Conservation (phyloP, 2,113 vertebrate species). For the Paradoxurus hermaphroditus region DNA sequence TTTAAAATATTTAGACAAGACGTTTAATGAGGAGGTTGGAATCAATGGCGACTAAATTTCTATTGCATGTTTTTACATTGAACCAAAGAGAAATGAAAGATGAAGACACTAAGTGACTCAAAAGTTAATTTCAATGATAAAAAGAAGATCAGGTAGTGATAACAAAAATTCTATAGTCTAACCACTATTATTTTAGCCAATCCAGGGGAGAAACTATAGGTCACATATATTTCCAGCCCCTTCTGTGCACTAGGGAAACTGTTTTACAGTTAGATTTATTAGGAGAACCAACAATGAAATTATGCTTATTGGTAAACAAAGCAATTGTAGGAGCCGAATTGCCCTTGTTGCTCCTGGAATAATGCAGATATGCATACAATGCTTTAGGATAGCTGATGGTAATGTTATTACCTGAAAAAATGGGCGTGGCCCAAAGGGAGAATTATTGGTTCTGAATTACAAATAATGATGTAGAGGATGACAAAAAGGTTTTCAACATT, state of each 20-base stretch:
- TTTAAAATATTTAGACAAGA: neutral
- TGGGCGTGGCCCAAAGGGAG: neutral
- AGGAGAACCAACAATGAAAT: neutral
- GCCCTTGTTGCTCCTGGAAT: neutral
- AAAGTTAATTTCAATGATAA: neutral
- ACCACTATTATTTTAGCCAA: neutral
- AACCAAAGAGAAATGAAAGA: neutral
- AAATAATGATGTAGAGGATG: neutral
- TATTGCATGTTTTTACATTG: neutral
- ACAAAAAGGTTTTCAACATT: neutral
- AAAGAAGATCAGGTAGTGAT: neutral
- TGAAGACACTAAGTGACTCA: neutral
- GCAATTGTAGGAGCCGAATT: too few species aligned
- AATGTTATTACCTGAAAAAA: neutral
- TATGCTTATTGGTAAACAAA: neutral
- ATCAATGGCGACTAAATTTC: neutral
- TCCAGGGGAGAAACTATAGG: neutral
- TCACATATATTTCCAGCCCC: neutral
- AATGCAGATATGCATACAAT: neutral
- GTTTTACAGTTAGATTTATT: neutral
- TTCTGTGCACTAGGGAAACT: neutral
- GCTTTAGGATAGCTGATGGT: neutral
- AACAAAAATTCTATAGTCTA: neutral
- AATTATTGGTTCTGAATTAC: neutral
- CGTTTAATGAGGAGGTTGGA: neutral